phyloP scores from a whole-genome alignment of 2,797 vertebrate genomes.

The Gymnoscopelus braueri region DNA sequence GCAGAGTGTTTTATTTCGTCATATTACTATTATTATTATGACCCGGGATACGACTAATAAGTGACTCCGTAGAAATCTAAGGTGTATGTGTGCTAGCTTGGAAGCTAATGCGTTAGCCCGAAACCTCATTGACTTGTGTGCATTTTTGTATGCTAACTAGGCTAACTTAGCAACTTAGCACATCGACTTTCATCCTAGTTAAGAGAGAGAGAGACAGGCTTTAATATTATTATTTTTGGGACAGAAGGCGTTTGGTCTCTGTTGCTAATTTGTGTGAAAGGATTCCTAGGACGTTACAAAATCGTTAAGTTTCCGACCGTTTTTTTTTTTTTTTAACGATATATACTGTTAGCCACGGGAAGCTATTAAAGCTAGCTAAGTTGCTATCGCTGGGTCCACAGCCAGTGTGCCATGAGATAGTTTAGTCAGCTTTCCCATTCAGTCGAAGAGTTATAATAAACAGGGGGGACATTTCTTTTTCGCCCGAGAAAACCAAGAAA shows the following conservation, averaged over 20 bases:
- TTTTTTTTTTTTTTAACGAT: background rate
- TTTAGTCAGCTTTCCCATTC: background rate
- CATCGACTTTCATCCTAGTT: constrained; percentile 9
- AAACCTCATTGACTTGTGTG: constrained; percentile 67
- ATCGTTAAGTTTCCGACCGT: too few relatives aligned
- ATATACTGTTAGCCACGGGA: constrained; percentile 19
- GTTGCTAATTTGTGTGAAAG: too few relatives aligned
- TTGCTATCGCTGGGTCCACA: constrained; percentile 41
- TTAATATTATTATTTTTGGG: too few relatives aligned
- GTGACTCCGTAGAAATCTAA: constrained; percentile 61
- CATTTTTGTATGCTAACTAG: constrained; percentile 52
- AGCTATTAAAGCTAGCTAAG: constrained; percentile 57
- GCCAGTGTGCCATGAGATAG: constrained; percentile 54
- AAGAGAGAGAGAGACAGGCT: too few relatives aligned
- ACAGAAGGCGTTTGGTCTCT: too few relatives aligned
- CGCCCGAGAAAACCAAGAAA: background rate
- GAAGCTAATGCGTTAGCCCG: constrained; percentile 56
- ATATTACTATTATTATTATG: constrained; percentile 47
- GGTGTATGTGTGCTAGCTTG: constrained; percentile 57
- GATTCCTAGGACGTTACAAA: too few relatives aligned
- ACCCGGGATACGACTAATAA: constrained; percentile 63
- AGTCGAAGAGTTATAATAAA: background rate
- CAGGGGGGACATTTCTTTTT: background rate
- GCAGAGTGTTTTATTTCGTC: constrained; percentile 61
- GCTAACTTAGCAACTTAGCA: constrained; percentile 62